Evolutionary conservation across 2,797 vertebrate species (phyloP).

Genomic region (Hypotaenidia okinawae): DNA sequence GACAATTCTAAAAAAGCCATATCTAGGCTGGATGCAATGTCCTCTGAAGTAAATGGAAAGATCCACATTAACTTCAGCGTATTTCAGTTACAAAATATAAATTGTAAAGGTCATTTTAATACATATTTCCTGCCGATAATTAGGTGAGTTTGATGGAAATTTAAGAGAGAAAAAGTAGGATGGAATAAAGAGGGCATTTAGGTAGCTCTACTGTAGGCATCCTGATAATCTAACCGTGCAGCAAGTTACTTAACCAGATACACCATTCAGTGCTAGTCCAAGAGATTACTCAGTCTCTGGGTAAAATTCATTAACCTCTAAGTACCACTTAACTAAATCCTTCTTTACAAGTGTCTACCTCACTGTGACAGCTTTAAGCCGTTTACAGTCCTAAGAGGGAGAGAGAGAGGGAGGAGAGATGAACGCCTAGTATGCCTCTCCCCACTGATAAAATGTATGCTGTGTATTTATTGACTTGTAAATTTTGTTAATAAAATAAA

Average conservation of each 20-base stretch:
- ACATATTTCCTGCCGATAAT: neutral
- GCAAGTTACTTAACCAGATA: slow-evolving; percentile 11
- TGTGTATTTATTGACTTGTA: neutral
- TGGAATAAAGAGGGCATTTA: neutral
- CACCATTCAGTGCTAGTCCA: neutral
- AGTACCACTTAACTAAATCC: slow-evolving; percentile 46
- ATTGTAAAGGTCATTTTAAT: neutral
- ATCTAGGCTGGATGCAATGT: neutral
- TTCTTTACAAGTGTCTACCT: slow-evolving; percentile 21
- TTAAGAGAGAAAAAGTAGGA: neutral
- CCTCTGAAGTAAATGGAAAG: neutral
- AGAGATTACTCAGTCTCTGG: slow-evolving; percentile 11
- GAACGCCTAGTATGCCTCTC: neutral
- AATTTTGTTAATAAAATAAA: slow-evolving; percentile 19
- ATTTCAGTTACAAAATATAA: neutral
- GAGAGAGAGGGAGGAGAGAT: neutral
- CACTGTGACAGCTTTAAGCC: slow-evolving; percentile 15
- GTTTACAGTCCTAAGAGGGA: neutral
- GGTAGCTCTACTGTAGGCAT: neutral
- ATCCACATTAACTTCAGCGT: neutral
- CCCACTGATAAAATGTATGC: neutral
- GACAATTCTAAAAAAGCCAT: neutral
- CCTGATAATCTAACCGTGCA: neutral
- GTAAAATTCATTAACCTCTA: slow-evolving; percentile 57
- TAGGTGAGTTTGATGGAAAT: neutral